Conservation (phyloP, 2,797 vertebrate species). For the Squalus acanthias region DNA sequence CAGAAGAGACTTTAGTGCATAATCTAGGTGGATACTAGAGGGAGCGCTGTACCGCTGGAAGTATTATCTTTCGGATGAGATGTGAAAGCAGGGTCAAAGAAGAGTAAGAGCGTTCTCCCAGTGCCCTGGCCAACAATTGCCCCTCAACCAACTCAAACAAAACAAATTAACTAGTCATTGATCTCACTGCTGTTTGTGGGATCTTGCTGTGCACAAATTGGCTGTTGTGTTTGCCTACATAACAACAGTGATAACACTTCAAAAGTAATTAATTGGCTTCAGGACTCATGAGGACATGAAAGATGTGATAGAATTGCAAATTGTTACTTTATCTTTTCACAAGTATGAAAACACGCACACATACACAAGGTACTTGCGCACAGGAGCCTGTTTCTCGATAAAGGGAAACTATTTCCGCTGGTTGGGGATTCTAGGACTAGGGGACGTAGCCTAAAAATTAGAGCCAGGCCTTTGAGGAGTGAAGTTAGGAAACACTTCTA, state of each 20-base stretch:
- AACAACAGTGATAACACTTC: background rate
- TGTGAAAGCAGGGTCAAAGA: background rate
- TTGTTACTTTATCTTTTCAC: background rate
- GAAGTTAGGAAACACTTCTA: no score
- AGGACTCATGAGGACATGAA: background rate
- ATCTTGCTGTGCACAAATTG: background rate
- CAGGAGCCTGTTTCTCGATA: background rate
- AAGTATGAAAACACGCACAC: background rate
- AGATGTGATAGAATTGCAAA: background rate
- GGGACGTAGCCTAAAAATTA: no score
- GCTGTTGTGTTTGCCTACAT: background rate
- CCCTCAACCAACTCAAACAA: background rate
- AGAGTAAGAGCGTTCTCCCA: background rate
- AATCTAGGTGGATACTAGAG: background rate
- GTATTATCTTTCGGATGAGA: background rate
- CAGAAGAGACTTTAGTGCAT: background rate
- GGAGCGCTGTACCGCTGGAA: background rate
- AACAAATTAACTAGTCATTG: background rate
- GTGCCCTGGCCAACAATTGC: background rate
- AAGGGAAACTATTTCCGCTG: no score
- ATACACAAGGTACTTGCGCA: background rate
- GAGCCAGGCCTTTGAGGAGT: no score
- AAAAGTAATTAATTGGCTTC: background rate
- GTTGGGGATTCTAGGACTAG: no score
- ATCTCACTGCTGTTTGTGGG: background rate